Base-by-base conservation (phyloP, 2,888 invertebrate genomes). In the Tetragonula carbonaria region DNA sequence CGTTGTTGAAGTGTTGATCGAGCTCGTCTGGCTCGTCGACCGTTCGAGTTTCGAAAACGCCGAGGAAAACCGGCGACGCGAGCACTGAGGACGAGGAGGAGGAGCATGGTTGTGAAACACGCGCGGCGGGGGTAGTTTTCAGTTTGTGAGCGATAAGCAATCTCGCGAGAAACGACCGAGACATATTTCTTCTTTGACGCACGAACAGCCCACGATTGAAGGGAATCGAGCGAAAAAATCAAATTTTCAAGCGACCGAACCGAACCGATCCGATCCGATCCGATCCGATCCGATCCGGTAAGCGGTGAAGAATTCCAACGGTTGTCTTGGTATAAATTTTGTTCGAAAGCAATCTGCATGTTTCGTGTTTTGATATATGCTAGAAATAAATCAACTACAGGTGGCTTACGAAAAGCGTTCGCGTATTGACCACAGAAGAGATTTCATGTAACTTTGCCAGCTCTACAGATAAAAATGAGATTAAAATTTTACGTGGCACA, bases 161-260 rank as follows among this genome's bases (percentile, higher is more conserved):
- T 65, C 63, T 63, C n/a, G 55, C 68, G 45, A 73, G 45, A 6
- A 51, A 68, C 66, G 59, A 63, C n/a, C 21, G 28, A 21, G 45
- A 33, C 63, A 53, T 77, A 65, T 51, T 70, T 78, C 70, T 78
- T 53, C 59, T 78, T 72, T 66, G 51, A 67, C 66, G 33, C 66
- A 33, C 28, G 67, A 67, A 38, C 59, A 28, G 45, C 51, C 6
- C 23, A 28, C 68, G 57, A 62, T 68, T 14, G 53, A 28, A 55
- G 77, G 62, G 8, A 28, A 62, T 38, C 28, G 53, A n/a, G 55
- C 53, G 38, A 23, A 18, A 38, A 51, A 66, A 78, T 59, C 21
- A 23, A 70, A 55, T 67, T 63, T 68, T 63, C 68, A 45, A 38
- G 18, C 18, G 78, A 53, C 38, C 21, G 33, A 11, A 38, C 16